Evolutionary conservation across 2,888 invertebrate species (phyloP), one percentile per base, ranked within the genome.

Genomic region (Euproctis similis): DNA sequence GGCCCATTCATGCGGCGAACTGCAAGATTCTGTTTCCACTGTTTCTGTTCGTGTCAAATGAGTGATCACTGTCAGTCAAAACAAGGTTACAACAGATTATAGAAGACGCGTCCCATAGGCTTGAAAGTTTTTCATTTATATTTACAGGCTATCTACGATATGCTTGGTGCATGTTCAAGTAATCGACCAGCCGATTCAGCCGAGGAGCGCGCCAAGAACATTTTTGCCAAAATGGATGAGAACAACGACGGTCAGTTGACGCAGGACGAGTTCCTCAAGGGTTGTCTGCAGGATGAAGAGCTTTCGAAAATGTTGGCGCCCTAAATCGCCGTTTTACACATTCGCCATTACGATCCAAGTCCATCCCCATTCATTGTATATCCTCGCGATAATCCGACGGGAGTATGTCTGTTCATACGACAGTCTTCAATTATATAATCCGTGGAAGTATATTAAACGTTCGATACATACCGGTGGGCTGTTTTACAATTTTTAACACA

Each of bases 191-290:
- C 95, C 20, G 97, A 96, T 72, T 96, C 97, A 10, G 98, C 98
- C 13, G 97, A 98, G 71, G 97, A 98, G 69, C 88, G 98, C 51
- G 98, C 98, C 53, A 96, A 97, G 87, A 98, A 97, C 80, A 99
- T 99, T 62, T 99, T 99, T 84, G 96, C 96, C 37, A 97, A 97
- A 85, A 98, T 99, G 98, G 98, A 99, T 77, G 95, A 96, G 70
- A 98, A 99, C 88, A 96, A 96, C 85, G 98, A 99, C 78, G 98
- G 98, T 37, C 97, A 97, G 77, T 89, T 98, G 66, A 97, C 97
- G 47, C 96, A 97, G 84, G 97, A 98, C 49, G 98, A 99, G 87
- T 98, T 98, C 84, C 90, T 98, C 42, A 96, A 97, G 78, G 98
- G 97, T 36, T 98, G 98, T 76, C 91, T 97, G 68, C 96, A 97